phyloP scores from a whole-genome alignment of 2,113 vertebrate species.

The Hemiscyllium ocellatum region DNA sequence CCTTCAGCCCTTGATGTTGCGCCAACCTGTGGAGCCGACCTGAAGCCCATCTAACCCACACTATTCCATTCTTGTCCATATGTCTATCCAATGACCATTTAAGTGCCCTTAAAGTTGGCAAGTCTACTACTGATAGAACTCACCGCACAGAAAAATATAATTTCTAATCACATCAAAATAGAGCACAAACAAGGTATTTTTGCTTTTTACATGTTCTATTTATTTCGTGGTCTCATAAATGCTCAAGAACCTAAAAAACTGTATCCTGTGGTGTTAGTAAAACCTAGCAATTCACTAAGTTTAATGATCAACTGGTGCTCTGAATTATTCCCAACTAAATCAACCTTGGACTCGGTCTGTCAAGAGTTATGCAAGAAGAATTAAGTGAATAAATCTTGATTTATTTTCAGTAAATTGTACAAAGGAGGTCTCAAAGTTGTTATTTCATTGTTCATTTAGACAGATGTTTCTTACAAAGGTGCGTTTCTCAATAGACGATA shows the following conservation, averaged over 20 bases:
- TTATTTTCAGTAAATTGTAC: constrained; percentile 42
- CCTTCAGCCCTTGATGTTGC: no score
- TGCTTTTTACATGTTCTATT: constrained; percentile 41
- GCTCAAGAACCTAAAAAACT: constrained; percentile 43
- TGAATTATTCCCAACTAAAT: constrained; percentile 47
- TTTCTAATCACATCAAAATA: background rate
- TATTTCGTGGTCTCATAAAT: constrained; percentile 43
- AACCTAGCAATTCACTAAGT: constrained; percentile 48
- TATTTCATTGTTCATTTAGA: background rate
- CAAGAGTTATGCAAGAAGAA: constrained; percentile 44
- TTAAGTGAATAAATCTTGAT: constrained; percentile 46
- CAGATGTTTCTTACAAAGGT: background rate
- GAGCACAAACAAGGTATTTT: constrained; percentile 33
- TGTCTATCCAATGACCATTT: no score
- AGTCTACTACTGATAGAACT: background rate
- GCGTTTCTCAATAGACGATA: background rate
- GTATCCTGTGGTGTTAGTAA: constrained; percentile 48
- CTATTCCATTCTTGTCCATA: no score
- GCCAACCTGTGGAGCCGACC: no score
- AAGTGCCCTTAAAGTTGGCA: no score
- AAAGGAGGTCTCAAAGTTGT: background rate
- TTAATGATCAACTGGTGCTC: constrained; percentile 44
- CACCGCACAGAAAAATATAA: background rate
- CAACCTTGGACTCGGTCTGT: constrained; percentile 41
- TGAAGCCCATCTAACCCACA: no score